Conservation (phyloP, 35 echinoderm and acorn worm species). For the Heliocidaris erythrogramma region DNA sequence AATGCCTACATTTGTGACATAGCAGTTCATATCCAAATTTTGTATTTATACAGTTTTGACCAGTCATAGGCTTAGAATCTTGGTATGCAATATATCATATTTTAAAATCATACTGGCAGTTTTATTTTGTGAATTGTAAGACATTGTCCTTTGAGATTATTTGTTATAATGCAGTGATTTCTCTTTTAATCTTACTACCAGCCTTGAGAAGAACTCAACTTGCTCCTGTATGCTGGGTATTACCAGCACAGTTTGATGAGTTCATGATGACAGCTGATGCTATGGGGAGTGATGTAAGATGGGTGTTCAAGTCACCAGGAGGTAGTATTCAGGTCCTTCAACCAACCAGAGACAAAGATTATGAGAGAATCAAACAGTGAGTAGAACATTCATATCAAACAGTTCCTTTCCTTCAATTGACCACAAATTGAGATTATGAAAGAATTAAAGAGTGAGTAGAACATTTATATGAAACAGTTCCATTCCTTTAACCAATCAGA, state of each 20-base stretch:
- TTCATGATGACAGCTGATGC: constrained; percentile 92
- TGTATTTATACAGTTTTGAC: too few relatives aligned
- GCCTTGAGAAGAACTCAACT: constrained; percentile 76
- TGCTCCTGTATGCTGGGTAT: constrained; percentile 88
- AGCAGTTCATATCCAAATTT: too few relatives aligned
- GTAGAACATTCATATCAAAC: neutral
- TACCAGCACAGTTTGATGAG: constrained; percentile 87
- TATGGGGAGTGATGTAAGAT: constrained; percentile 75
- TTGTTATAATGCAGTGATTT: too few relatives aligned
- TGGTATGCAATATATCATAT: too few relatives aligned
- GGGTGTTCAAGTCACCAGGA: constrained; percentile 88
- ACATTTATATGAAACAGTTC: neutral
- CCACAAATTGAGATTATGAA: constrained; percentile 79
- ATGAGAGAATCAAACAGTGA: constrained; percentile 88
- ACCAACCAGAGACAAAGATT: constrained; percentile 91
- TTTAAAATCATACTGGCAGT: too few relatives aligned
- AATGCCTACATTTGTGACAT: neutral
- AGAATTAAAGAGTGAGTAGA: constrained; percentile 76
- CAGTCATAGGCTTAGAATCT: too few relatives aligned
- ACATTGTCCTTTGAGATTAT: too few relatives aligned
- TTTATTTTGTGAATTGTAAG: too few relatives aligned
- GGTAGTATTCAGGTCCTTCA: constrained; percentile 89
- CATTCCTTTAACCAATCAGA: constrained; percentile 80
- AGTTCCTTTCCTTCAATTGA: constrained; percentile 63
- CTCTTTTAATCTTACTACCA: constrained; percentile 37